Conservation (phyloP, 92 coral and sea anemone species). For the Palythoa heliodiscus region DNA sequence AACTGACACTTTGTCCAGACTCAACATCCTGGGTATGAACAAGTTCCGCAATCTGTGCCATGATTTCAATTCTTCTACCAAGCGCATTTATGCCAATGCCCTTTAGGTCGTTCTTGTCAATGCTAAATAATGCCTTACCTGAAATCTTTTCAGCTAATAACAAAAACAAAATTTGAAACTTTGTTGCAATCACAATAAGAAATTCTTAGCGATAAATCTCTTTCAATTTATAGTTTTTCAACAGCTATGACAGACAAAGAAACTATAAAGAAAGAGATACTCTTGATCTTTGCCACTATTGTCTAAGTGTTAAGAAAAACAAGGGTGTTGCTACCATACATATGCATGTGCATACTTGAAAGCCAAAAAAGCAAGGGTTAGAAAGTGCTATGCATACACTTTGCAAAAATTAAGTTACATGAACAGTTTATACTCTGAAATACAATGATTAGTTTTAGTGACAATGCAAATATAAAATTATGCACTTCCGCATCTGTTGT, state of each 20-base stretch:
- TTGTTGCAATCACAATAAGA: no score
- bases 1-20: background rate
- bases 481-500: background rate
- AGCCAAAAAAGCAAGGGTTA: background rate
- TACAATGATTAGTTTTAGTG: constrained; percentile 9
- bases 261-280: no score
- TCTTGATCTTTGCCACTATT: no score
- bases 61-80: background rate
- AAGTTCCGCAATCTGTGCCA: background rate
- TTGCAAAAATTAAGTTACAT: background rate
- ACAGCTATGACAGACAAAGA: no score
- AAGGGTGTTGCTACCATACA: no score
- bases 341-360: no score
- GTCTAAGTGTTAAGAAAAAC: no score
- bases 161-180: no score
- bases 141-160: constrained; percentile 23
- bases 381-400: background rate
- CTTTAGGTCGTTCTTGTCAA: constrained; percentile 7
- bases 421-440: background rate
- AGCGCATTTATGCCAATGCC: background rate
- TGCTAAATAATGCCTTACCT: background rate
- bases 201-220: no score
- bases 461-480: background rate
- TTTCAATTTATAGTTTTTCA: no score
- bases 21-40: background rate